Percentiles rank a stretch among this genome's conserved stretches.
Evolutionary conservation across 2,113 vertebrate genomes (phyloP).

Genomic region (Osmerus eperlanus): DNA sequence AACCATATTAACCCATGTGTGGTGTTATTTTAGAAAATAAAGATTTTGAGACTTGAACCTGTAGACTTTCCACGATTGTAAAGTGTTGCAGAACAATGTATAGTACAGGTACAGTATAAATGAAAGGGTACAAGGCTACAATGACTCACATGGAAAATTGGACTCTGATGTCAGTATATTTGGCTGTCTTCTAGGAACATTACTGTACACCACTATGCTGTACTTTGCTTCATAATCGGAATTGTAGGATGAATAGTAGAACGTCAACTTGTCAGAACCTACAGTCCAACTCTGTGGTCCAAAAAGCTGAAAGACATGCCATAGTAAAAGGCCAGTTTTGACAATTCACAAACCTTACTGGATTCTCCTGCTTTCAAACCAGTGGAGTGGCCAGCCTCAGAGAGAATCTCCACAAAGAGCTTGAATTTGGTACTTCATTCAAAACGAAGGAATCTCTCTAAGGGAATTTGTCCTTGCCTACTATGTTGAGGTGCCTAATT

Average conservation of each 20-base stretch:
- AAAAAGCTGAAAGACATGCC: slow-evolving; percentile 22
- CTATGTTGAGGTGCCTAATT: slow-evolving; percentile 15
- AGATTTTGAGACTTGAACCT: too few species aligned
- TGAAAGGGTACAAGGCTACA: too few species aligned
- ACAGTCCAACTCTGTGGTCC: slow-evolving; percentile 23
- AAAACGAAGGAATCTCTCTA: slow-evolving; percentile 17
- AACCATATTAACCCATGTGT: too few species aligned
- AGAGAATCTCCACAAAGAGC: slow-evolving; percentile 19
- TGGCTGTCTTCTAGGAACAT: too few species aligned
- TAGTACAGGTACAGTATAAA: too few species aligned
- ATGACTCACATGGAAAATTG: too few species aligned
- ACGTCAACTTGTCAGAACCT: slow-evolving; percentile 33
- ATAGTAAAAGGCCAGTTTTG: slow-evolving; percentile 2
- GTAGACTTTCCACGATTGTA: too few species aligned
- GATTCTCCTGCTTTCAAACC: slow-evolving; percentile 4
- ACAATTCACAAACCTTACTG: background rate
- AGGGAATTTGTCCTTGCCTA: slow-evolving; percentile 11
- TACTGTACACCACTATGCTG: too few species aligned
- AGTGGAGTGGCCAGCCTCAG: background rate
- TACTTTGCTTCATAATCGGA: too few species aligned
- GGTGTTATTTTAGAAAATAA: too few species aligned
- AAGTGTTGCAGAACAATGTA: too few species aligned
- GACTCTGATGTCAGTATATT: too few species aligned
- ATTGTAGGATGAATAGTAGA: slow-evolving; percentile 14
- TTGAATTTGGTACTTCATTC: slow-evolving; percentile 38